Conservation (phyloP, 1,140 invertebrate genomes). For the Oedothorax gibbosus region DNA sequence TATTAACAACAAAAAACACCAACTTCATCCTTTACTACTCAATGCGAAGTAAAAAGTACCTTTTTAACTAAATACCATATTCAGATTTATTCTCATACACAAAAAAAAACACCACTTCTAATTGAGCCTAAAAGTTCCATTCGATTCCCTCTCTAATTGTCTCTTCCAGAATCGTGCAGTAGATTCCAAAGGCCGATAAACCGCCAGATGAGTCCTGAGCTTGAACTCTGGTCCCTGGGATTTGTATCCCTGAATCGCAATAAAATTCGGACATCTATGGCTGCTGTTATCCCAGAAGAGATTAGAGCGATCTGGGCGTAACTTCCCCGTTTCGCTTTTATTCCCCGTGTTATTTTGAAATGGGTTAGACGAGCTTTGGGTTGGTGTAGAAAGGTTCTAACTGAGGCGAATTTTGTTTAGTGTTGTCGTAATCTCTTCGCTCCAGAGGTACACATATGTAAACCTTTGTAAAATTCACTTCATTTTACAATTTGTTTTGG, state of each 20-base stretch:
- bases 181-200: constrained; percentile 24
- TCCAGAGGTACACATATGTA: no score
- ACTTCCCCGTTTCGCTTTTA: constrained; percentile 32
- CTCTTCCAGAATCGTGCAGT: constrained; percentile 31
- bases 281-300: constrained; percentile 19
- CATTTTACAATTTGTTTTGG: no score
- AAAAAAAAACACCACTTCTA: constrained; percentile 20
- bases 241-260: constrained; percentile 22
- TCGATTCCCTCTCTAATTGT: constrained; percentile 42
- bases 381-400: no score
- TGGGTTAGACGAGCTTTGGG: background rate
- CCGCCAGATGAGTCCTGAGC: background rate
- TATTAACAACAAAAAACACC: no score
- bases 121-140: constrained; percentile 30
- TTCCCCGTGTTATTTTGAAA: constrained; percentile 9
- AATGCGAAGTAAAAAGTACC: no score
- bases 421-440: no score
- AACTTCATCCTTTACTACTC: no score
- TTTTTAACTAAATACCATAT: constrained; percentile 27
- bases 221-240: constrained; percentile 10
- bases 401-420: no score
- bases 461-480: no score
- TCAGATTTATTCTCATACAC: constrained; percentile 1
- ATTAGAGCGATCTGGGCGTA: constrained; percentile 25
- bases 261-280: constrained; percentile 37